Percentiles rank a stretch among this genome's conserved stretches.
Evolutionary conservation across 2,888 invertebrate genomes (phyloP).

Genomic region (Epsilonema sp.): DNA sequence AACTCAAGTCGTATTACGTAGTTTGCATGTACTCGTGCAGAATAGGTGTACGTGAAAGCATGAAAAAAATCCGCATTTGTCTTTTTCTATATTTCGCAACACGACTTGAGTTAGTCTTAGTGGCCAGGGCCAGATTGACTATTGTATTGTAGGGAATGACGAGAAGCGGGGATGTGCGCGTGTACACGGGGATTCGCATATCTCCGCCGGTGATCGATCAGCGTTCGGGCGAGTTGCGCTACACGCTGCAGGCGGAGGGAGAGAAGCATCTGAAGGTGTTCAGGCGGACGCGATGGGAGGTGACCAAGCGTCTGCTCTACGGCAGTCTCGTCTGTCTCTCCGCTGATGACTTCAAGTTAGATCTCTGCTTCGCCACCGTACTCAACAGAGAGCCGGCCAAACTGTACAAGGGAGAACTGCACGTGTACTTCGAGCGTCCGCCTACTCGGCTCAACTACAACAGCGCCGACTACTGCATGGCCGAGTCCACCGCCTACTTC

Average conservation of each 20-base stretch:
- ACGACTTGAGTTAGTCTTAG: no score
- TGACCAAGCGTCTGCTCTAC: conserved; percentile 43
- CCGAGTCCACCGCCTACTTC: conserved; percentile 57
- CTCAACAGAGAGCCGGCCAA: conserved; percentile 39
- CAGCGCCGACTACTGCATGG: conserved; percentile 39
- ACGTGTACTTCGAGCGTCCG: background rate
- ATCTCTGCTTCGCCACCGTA: conserved; percentile 49
- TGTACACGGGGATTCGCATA: conserved; percentile 11
- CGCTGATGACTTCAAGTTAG: conserved; percentile 44
- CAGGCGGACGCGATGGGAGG: conserved; percentile 5
- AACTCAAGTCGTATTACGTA: no score
- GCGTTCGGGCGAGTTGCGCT: conserved; percentile 11
- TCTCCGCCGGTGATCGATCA: conserved; percentile 11
- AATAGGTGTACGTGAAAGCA: no score
- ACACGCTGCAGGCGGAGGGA: no score
- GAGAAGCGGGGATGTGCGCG: no score
- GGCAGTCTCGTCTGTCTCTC: conserved; percentile 55
- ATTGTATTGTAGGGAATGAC: no score
- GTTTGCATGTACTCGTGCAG: no score
- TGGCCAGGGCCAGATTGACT: no score
- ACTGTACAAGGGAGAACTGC: conserved; percentile 35
- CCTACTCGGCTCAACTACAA: conserved; percentile 5
- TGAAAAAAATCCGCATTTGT: no score
- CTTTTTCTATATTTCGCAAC: no score
- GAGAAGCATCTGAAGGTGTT: conserved; percentile 5